Conservation (phyloP, 2,113 vertebrate genomes). For the Hirundichthys speculiger region DNA sequence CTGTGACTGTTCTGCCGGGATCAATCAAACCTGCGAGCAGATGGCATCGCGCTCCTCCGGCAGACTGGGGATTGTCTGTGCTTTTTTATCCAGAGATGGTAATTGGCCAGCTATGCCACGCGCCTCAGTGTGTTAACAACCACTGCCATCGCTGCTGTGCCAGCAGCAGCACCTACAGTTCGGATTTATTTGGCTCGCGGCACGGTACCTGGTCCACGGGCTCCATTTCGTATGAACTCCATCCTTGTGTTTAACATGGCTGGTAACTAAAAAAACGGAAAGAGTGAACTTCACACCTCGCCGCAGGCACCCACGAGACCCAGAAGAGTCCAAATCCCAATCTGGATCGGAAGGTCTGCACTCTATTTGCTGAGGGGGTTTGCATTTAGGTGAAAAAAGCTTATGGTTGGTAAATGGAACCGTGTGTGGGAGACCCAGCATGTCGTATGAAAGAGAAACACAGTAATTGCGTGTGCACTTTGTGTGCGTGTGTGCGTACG, state of each 20-base stretch:
- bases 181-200: slow-evolving; percentile 31
- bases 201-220: slow-evolving; percentile 40
- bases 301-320: background rate
- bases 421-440: slow-evolving; percentile 60
- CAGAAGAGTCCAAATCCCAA: slow-evolving; percentile 11
- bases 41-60: slow-evolving; percentile 65
- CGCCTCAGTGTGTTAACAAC: slow-evolving; percentile 63
- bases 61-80: slow-evolving; percentile 55
- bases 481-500: slow-evolving; percentile 55
- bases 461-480: slow-evolving; percentile 70
- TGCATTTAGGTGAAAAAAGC: slow-evolving; percentile 58
- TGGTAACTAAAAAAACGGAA: slow-evolving; percentile 4
- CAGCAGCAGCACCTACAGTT: slow-evolving; percentile 29
- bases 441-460: slow-evolving; percentile 50
- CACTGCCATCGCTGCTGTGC: slow-evolving; percentile 30
- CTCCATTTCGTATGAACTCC: slow-evolving; percentile 30
- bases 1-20: slow-evolving; percentile 69
- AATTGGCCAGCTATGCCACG: slow-evolving; percentile 69
- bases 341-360: slow-evolving; percentile 21
- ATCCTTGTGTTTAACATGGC: slow-evolving; percentile 27
- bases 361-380: slow-evolving; percentile 38
- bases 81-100: slow-evolving; percentile 22
- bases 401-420: slow-evolving; percentile 63
- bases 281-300: background rate
- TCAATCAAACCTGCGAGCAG: slow-evolving; percentile 74